These are phyloP conservation scores for Chromoteleia sp. DNA, from an alignment of 2,888 invertebrate species.

Conservation along the genomic window DNA sequence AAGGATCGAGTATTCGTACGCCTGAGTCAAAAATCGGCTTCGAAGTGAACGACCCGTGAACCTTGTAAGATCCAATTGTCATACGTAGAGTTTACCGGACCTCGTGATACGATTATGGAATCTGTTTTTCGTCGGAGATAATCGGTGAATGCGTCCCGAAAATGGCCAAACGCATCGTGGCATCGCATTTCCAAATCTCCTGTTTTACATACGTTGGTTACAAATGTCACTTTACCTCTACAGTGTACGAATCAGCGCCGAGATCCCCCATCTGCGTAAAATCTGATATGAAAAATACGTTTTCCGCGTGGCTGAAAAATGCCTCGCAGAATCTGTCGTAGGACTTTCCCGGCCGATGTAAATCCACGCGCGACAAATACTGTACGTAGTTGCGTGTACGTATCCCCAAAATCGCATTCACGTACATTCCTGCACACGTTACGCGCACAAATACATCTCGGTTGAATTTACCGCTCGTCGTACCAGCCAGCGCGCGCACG, in stretches of 20 bases:
- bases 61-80: conserved; percentile 44
- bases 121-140: conserved; percentile 24
- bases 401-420: neutral
- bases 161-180: neutral
- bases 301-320: conserved; percentile 59
- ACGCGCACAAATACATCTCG: conserved; percentile 56
- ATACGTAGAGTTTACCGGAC: conserved; percentile 19
- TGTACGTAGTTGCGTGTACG: conserved; percentile 19
- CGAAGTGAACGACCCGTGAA: conserved; percentile 21
- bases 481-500: conserved; percentile 52
- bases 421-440: conserved; percentile 18
- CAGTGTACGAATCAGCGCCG: conserved; percentile 32
- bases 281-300: conserved; percentile 58
- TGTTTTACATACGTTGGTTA: conserved; percentile 46
- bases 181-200: conserved; percentile 26
- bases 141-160: conserved; percentile 1
- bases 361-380: conserved; percentile 63
- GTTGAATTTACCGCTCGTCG: conserved; percentile 67
- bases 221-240: conserved; percentile 35
- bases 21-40: no score
- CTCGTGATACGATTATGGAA: conserved; percentile 17
- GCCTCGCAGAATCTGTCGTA: conserved; percentile 51
- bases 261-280: conserved; percentile 29
- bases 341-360: conserved; percentile 51
- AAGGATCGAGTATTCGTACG: no score